phyloP scores from a whole-genome alignment of 2,113 vertebrate species.

The Neolamprologus longior region DNA sequence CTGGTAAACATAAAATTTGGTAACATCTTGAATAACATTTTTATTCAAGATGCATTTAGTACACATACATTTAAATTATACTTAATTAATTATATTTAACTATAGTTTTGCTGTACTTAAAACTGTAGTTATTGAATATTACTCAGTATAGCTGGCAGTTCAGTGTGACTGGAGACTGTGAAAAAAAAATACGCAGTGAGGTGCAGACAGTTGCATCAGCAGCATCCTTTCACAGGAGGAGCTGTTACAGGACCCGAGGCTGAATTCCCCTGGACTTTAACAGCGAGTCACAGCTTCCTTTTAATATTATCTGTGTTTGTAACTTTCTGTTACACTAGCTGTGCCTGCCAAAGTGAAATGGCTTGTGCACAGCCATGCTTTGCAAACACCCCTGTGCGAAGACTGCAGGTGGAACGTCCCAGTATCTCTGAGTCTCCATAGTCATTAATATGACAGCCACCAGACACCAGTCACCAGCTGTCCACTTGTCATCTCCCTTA shows the following conservation, averaged over 20 bases:
- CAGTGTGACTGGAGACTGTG: neutral
- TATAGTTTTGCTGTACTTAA: neutral
- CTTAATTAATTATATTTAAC: neutral
- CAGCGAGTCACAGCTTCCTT: neutral
- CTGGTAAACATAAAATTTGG: neutral
- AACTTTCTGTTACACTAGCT: neutral
- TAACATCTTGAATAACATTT: neutral
- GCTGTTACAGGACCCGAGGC: neutral
- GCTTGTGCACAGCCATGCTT: neutral
- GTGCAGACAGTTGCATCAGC: constrained; percentile 5
- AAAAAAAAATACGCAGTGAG: neutral
- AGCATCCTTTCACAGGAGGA: neutral
- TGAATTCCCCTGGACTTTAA: neutral
- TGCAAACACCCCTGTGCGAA: neutral
- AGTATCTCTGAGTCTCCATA: neutral
- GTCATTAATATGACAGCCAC: constrained; percentile 45
- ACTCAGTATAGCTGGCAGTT: neutral
- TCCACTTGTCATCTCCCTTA: constrained; percentile 38
- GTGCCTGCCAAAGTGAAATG: neutral
- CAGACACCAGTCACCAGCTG: constrained; percentile 40
- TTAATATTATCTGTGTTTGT: neutral
- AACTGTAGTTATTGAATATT: neutral
- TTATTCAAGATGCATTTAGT: neutral
- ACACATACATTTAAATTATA: neutral
- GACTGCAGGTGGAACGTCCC: constrained; percentile 21